Percentiles rank a stretch among this genome's conserved stretches.
These are phyloP conservation scores for Eugnorisma glareosa DNA, from an alignment of 2,888 invertebrate species.

Conservation along the genomic window DNA sequence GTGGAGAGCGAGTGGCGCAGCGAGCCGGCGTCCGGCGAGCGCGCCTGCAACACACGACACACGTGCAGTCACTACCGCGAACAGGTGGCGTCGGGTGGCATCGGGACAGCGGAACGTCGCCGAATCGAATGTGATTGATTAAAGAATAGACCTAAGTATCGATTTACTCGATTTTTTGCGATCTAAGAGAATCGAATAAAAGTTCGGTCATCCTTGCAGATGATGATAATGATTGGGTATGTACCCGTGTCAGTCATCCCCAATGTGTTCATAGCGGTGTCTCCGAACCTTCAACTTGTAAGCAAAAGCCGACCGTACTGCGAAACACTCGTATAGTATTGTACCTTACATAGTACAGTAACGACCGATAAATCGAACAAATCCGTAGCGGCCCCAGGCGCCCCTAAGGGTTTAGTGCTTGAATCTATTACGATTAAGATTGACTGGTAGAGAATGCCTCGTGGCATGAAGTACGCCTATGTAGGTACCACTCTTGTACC, in stretches of 20 bases:
- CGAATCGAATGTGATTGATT: neutral
- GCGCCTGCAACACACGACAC: constrained; percentile 70
- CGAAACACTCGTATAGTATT: too few species aligned
- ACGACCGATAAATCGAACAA: too few species aligned
- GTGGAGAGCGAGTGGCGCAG: constrained; percentile 93
- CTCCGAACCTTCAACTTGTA: too few species aligned
- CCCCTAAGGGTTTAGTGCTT: neutral
- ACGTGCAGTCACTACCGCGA: constrained; percentile 4
- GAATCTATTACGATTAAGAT: neutral
- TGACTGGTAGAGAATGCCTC: neutral
- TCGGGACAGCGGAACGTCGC: neutral
- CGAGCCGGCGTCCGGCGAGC: constrained; percentile 88
- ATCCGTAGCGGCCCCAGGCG: too few species aligned
- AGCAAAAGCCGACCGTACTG: too few species aligned
- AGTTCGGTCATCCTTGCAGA: neutral
- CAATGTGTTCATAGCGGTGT: too few species aligned
- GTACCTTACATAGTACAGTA: too few species aligned
- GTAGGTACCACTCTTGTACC: too few species aligned
- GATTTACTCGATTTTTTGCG: neutral
- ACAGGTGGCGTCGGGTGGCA: too few species aligned
- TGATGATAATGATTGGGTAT: neutral
- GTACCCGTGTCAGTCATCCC: neutral
- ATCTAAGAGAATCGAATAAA: neutral
- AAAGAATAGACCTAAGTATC: neutral
- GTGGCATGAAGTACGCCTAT: too few species aligned